Base-by-base conservation (phyloP, 1,140 invertebrate genomes). In the Metopolophium dirhodum region DNA sequence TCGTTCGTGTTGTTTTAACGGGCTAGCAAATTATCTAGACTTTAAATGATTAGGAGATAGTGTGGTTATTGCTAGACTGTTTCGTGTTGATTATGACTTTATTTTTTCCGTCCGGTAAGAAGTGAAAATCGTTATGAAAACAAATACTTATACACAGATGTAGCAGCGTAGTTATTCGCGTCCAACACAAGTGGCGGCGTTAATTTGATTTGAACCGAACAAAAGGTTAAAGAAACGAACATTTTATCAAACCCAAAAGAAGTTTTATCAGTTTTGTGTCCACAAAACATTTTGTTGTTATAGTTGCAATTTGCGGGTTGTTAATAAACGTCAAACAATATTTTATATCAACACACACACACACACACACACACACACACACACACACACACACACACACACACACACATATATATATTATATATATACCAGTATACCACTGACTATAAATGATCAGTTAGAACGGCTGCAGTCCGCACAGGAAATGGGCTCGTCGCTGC, bases 261-360 rank as follows among this genome's bases (percentile, higher is more conserved):
- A n/a, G 41, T 47, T 47, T 47, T 47, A 9, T n/a, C 85, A 30
- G 30, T 41, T 77, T 41, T 30, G 26, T 88, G 14, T 88, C 18
- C 47, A 49, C 18, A 35, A 51, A 51, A 35, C 47, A 20, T 35
- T 35, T 88, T n/a, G 82, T 85, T 23, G 47, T 51, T 20, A 23
- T 23, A 9, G n/a, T n/a, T 26, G 11, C 49, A 51, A 11, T 86
- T 45, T 47, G 9, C 26, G 14, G 61, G 30, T 77, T 77, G n/a
- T 77, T 18, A n/a, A n/a, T 77, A 77, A 68, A 77, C 61, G n/a
- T n/a, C 61, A 77, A 77, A n/a, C 61, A n/a, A 77, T 77, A 77
- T 4, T 68, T 68, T 68, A n/a, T 68, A 68, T 3, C 4, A 41
- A 41, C 2, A 41, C 41, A 41, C 41, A 4, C 41, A 41, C 41